These are phyloP conservation scores for Caenorhabditis inopinata DNA, from an alignment of 1,140 invertebrate species.

Conservation along the genomic window DNA sequence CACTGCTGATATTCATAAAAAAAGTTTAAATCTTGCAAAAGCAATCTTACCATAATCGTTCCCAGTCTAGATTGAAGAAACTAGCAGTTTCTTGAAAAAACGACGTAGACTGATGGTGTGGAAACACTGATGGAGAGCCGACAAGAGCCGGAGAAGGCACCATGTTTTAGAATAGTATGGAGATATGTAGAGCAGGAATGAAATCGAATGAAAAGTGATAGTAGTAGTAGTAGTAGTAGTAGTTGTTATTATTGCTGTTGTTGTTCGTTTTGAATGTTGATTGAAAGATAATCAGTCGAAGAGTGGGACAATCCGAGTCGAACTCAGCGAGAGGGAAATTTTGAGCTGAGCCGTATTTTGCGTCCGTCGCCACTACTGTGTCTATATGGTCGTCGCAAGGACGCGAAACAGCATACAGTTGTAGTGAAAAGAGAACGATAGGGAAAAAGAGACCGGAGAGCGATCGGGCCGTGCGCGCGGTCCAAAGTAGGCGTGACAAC, in stretches of 20 bases:
- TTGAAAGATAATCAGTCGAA: slow-evolving; percentile 26
- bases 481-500: slow-evolving; percentile 24
- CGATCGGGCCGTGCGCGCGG: slow-evolving; percentile 1
- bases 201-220: not conserved
- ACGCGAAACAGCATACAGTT: slow-evolving; percentile 21
- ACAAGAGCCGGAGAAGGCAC: slow-evolving; percentile 11
- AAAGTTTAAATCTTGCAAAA: too few relatives aligned
- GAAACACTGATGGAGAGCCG: slow-evolving; percentile 1
- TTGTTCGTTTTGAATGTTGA: not conserved
- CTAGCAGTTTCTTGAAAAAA: slow-evolving; percentile 27
- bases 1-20: too few relatives aligned
- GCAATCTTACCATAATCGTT: slow-evolving; percentile 12
- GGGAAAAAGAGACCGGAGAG: not conserved
- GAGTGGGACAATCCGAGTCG: not conserved
- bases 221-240: not conserved
- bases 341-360: slow-evolving; percentile 17
- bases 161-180: not conserved
- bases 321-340: not conserved
- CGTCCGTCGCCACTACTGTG: slow-evolving; percentile 28
- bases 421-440: slow-evolving; percentile 7
- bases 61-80: slow-evolving; percentile 28
- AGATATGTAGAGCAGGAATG: not conserved
- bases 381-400: slow-evolving; percentile 8
- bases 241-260: not conserved
- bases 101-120: slow-evolving; percentile 22